Evolutionary conservation across 2,888 invertebrate genomes (phyloP).

Genomic region (Caenorhabditis sinica): DNA sequence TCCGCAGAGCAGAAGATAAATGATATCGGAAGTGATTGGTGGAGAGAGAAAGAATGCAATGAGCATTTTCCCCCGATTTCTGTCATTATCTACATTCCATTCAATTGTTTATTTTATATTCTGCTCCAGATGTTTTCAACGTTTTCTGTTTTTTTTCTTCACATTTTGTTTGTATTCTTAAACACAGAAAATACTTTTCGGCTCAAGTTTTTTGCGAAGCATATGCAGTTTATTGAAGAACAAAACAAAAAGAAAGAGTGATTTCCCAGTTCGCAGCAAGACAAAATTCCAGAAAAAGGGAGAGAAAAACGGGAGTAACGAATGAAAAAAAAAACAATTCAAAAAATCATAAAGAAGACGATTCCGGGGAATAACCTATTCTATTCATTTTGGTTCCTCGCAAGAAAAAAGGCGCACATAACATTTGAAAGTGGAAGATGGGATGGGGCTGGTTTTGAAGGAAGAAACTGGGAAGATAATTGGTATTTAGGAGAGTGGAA

Average conservation of each 20-base stretch:
- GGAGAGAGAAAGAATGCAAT: background rate
- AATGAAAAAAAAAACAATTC: background rate
- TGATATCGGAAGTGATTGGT: constrained; percentile 40
- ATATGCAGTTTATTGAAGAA: constrained; percentile 58
- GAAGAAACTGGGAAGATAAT: constrained; percentile 15
- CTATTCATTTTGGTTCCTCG: constrained; percentile 26
- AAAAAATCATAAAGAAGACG: constrained; percentile 6
- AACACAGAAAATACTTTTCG: constrained; percentile 4
- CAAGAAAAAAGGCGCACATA: constrained; percentile 28
- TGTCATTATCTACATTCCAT: constrained; percentile 41
- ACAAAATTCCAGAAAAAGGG: constrained; percentile 28
- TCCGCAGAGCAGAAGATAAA: constrained; percentile 45
- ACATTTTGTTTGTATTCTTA: constrained; percentile 3
- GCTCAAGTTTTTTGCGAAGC: constrained; percentile 45
- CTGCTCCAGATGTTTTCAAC: constrained; percentile 44
- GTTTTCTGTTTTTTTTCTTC: background rate
- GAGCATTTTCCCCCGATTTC: constrained; percentile 29
- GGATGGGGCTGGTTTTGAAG: constrained; percentile 13
- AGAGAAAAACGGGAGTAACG: constrained; percentile 7
- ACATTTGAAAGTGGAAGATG: constrained; percentile 46
- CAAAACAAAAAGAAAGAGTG: constrained; percentile 43
- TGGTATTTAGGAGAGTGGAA: constrained; percentile 31
- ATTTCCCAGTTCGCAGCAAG: constrained; percentile 45
- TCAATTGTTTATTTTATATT: constrained; percentile 62
- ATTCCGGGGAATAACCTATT: constrained; percentile 16